These are phyloP conservation scores for Cichladusa arquata DNA, from an alignment of 2,113 vertebrate species.

Conservation along the genomic window DNA sequence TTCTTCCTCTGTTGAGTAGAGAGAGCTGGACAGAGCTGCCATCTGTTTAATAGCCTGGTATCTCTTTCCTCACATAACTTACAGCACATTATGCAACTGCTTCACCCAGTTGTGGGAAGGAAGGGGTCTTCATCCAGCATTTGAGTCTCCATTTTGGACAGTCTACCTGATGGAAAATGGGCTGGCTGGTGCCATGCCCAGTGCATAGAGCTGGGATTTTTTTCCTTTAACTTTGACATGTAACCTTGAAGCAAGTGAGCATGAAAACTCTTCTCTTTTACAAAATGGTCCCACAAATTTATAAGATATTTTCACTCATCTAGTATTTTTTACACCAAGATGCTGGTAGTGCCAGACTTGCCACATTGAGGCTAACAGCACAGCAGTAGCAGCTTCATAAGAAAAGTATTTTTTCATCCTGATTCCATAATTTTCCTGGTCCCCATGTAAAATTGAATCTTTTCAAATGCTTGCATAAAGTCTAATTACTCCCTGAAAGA, in stretches of 20 bases:
- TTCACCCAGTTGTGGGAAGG: not conserved
- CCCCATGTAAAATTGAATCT: fast-evolving
- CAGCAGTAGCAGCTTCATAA: not conserved
- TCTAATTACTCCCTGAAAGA: not conserved
- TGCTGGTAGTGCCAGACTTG: not conserved
- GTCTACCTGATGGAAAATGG: not conserved
- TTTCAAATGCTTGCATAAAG: not conserved
- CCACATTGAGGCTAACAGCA: not conserved
- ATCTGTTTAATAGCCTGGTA: not conserved
- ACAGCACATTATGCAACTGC: not conserved
- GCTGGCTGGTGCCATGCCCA: not conserved
- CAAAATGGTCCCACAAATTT: not conserved
- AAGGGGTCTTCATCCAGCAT: not conserved
- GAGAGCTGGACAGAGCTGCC: not conserved
- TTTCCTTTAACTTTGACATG: not conserved
- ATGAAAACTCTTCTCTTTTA: not conserved
- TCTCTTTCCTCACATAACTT: not conserved
- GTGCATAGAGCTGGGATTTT: not conserved
- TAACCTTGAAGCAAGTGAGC: not conserved
- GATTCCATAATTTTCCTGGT: not conserved
- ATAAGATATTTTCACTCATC: not conserved
- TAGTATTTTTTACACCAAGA: not conserved
- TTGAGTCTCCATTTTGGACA: not conserved
- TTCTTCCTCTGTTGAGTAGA: not conserved
- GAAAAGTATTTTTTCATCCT: not conserved